These are phyloP conservation scores for Python bivittatus DNA, from an alignment of 2,113 vertebrate genomes.

Conservation along the genomic window DNA sequence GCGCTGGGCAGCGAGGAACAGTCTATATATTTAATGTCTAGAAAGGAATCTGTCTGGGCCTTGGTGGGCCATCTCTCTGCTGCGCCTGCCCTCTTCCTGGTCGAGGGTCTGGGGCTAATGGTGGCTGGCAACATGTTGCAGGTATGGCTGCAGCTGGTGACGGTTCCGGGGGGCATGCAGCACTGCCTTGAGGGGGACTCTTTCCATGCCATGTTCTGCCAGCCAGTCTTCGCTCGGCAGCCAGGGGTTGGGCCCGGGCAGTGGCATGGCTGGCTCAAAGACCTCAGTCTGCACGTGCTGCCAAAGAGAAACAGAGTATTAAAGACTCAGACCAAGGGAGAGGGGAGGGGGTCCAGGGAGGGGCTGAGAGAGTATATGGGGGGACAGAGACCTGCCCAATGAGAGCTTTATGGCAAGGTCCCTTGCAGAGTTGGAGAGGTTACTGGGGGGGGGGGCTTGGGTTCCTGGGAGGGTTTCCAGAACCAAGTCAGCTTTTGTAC, in stretches of 20 bases:
- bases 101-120: neutral
- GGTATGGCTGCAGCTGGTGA: conserved; percentile 22
- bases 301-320: neutral
- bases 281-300: neutral
- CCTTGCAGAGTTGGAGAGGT: neutral
- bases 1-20: conserved; percentile 5
- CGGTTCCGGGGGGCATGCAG: neutral
- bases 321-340: neutral
- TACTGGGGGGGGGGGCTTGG: neutral
- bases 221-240: neutral
- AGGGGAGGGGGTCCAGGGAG: neutral
- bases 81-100: neutral
- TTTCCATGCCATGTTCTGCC: rapidly evolving
- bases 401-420: neutral
- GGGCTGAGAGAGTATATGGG: neutral
- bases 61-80: neutral
- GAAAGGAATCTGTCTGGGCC: neutral
- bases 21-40: neutral
- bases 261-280: neutral
- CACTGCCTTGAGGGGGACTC: rapidly evolving
- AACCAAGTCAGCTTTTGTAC: too few relatives aligned
- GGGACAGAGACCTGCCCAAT: neutral
- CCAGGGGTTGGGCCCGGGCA: neutral
- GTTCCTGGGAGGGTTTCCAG: neutral
- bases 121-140: conserved; percentile 18